Evolutionary conservation across 2,797 vertebrate genomes (phyloP).

Genomic region (Pseudocheirus occidentalis): DNA sequence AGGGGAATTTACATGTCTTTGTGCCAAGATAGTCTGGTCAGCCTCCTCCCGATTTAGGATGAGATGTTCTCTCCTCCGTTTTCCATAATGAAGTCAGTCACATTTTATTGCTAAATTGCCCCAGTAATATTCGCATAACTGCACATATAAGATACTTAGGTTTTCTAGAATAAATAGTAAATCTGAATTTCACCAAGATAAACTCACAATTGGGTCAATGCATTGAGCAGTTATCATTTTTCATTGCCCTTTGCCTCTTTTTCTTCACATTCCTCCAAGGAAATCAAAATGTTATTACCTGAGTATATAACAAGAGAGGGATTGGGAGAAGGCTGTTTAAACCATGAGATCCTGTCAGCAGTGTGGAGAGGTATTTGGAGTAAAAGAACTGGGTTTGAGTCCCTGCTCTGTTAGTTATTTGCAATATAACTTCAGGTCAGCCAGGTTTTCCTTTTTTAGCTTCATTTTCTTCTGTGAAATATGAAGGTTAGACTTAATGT

Average conservation of each 20-base stretch:
- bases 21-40: conserved; percentile 52
- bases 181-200: conserved; percentile 64
- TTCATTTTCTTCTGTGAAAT: neutral
- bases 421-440: neutral
- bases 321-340: neutral
- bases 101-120: conserved; percentile 77
- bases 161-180: conserved; percentile 43
- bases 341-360: neutral
- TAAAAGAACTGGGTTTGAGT: neutral
- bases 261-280: conserved; percentile 58
- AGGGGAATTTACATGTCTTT: conserved; percentile 72
- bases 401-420: neutral
- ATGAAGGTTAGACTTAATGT: neutral
- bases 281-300: conserved; percentile 35
- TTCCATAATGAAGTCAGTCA: conserved; percentile 71
- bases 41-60: conserved; percentile 67
- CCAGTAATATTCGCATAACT: conserved; percentile 65
- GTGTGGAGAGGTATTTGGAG: neutral
- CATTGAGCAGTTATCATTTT: conserved; percentile 34
- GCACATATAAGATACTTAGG: conserved; percentile 61
- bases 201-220: conserved; percentile 58
- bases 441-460: neutral
- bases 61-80: conserved; percentile 31
- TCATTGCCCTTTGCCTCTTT: conserved; percentile 31
- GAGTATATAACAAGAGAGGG: neutral